Conservation (phyloP, 2,797 vertebrate genomes). For the Bufotes viridis region DNA sequence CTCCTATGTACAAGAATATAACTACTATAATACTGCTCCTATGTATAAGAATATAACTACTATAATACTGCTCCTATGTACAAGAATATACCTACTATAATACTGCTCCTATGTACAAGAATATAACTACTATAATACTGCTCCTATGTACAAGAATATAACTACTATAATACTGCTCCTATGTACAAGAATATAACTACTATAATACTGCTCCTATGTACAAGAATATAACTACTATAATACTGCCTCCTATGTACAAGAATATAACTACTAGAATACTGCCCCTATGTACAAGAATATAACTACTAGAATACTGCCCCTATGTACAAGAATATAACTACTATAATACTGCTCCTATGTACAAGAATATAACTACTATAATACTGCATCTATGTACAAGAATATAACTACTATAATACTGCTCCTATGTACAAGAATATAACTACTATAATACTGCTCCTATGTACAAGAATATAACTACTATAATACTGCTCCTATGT, state of each 20-base stretch:
- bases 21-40: constrained; percentile 1
- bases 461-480: constrained; percentile 8
- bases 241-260: background rate
- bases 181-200: constrained; percentile 11
- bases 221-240: constrained; percentile 15
- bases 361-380: constrained; percentile 16
- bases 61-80: background rate
- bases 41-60: constrained; percentile 8
- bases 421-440: background rate
- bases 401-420: constrained; percentile 15
- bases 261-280: constrained; percentile 14
- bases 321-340: constrained; percentile 24
- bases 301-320: background rate
- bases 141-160: background rate
- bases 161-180: constrained; percentile 6
- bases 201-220: background rate
- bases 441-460: constrained; percentile 11
- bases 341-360: background rate
- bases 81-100: background rate
- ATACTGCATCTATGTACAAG: background rate
- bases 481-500: background rate
- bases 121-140: constrained; percentile 11
- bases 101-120: constrained; percentile 3
- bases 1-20: background rate
- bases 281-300: background rate